These are phyloP conservation scores for Formica exsecta DNA, from an alignment of 1,140 invertebrate genomes.

Conservation along the genomic window DNA sequence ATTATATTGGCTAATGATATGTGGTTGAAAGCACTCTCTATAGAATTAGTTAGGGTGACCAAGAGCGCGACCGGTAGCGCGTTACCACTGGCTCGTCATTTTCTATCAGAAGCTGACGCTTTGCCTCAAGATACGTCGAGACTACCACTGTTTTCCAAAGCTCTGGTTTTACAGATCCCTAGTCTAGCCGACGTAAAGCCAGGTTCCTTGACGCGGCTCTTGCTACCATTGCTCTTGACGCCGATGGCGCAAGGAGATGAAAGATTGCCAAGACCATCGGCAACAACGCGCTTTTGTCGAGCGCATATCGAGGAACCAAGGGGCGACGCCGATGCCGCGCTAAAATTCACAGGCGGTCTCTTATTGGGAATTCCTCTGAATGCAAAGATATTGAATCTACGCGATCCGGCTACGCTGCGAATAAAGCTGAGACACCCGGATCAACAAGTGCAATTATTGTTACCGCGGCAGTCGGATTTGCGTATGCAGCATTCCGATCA, in stretches of 20 bases:
- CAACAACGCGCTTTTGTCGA: constrained; percentile 87
- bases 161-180: constrained; percentile 92
- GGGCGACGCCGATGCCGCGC: constrained; percentile 92
- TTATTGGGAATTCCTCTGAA: constrained; percentile 94
- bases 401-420: constrained; percentile 90
- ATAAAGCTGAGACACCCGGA: constrained; percentile 97
- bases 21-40: constrained; percentile 93
- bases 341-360: constrained; percentile 98
- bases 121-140: constrained; percentile 84
- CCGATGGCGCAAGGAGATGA: constrained; percentile 82
- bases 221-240: constrained; percentile 92
- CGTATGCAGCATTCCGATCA: constrained; percentile 85
- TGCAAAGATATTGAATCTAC: constrained; percentile 94
- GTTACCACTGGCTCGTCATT: constrained; percentile 89
- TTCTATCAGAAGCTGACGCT: constrained; percentile 88
- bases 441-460: constrained; percentile 93
- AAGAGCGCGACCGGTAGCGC: constrained; percentile 89
- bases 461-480: constrained; percentile 91
- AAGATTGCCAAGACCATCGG: constrained; percentile 83
- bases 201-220: constrained; percentile 91
- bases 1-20: constrained; percentile 93
- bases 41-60: constrained; percentile 93
- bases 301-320: constrained; percentile 95
- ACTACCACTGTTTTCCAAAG: constrained; percentile 90
- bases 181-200: constrained; percentile 94